These are phyloP conservation scores for Notarius lentiginosus DNA, from an alignment of 2,113 vertebrate species.

Conservation along the genomic window DNA sequence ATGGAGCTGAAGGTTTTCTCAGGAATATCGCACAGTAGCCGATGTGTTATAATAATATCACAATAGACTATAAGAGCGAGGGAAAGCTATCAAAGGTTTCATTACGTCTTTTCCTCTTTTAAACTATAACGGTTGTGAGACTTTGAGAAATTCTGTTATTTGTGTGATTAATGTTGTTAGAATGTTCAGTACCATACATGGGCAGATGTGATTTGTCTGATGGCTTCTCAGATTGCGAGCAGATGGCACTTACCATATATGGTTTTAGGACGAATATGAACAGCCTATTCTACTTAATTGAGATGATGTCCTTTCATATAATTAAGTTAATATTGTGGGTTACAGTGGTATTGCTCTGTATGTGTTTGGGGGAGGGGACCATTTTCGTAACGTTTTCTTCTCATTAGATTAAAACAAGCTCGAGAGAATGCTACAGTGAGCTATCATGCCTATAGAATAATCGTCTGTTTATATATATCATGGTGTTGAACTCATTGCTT, in stretches of 20 bases:
- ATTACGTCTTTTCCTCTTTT: not conserved
- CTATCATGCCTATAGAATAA: not conserved
- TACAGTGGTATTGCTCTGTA: not conserved
- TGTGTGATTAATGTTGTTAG: not conserved
- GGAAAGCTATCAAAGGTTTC: not conserved
- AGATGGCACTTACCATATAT: not conserved
- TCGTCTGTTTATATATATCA: not conserved
- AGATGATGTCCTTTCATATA: not conserved
- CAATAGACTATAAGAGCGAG: not conserved
- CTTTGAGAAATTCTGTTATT: not conserved
- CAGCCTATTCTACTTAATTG: not conserved
- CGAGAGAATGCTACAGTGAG: not conserved
- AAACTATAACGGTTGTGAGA: no score
- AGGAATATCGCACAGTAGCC: not conserved
- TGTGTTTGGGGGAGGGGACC: not conserved
- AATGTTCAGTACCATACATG: not conserved
- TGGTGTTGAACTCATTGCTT: not conserved
- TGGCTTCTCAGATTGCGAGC: not conserved
- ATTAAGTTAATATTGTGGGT: not conserved
- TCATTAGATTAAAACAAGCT: not conserved
- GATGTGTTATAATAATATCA: not conserved
- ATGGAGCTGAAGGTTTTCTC: not conserved
- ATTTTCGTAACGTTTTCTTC: not conserved
- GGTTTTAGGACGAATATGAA: not conserved
- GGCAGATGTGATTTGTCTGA: not conserved